phyloP scores from a whole-genome alignment of 2,888 invertebrate genomes.

The Chorisops tibialis region DNA sequence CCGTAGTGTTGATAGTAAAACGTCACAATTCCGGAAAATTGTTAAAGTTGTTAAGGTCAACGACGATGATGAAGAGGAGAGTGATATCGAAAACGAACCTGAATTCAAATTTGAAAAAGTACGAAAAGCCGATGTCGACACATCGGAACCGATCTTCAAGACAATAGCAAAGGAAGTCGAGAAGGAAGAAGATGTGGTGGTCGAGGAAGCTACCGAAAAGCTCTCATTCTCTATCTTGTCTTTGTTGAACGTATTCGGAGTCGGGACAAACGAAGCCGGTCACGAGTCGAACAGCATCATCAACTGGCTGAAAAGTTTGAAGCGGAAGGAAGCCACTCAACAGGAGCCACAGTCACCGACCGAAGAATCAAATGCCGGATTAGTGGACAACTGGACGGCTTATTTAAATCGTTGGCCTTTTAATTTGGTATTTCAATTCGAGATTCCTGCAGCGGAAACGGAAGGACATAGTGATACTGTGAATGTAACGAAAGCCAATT shows the following conservation, averaged over 20 bases:
- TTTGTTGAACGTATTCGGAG: constrained; percentile 1
- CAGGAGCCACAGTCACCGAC: constrained; percentile 19
- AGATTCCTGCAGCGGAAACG: constrained; percentile 34
- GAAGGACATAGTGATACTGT: constrained; percentile 1
- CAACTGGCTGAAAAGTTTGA: constrained; percentile 45
- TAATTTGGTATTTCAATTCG: constrained; percentile 45
- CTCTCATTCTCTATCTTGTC: constrained; percentile 11
- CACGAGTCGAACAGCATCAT: constrained; percentile 41
- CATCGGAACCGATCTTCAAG: constrained; percentile 20
- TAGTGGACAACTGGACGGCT: constrained; percentile 39
- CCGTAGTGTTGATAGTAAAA: not conserved
- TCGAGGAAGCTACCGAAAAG: constrained; percentile 22
- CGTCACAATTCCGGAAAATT: constrained; percentile 44
- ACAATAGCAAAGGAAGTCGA: constrained; percentile 34
- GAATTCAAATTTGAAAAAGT: constrained; percentile 17
- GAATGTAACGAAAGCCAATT: not conserved
- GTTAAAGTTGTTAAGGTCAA: constrained; percentile 40
- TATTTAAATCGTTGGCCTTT: constrained; percentile 50
- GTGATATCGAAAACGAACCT: not conserved
- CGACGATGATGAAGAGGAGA: constrained; percentile 34
- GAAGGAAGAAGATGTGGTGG: constrained; percentile 34
- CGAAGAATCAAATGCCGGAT: constrained; percentile 10
- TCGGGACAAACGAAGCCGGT: not conserved
- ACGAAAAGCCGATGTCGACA: constrained; percentile 4
- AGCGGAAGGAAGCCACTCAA: not conserved